phyloP scores from a whole-genome alignment of 2,797 vertebrate genomes.

The Sebastes aleutianus region DNA sequence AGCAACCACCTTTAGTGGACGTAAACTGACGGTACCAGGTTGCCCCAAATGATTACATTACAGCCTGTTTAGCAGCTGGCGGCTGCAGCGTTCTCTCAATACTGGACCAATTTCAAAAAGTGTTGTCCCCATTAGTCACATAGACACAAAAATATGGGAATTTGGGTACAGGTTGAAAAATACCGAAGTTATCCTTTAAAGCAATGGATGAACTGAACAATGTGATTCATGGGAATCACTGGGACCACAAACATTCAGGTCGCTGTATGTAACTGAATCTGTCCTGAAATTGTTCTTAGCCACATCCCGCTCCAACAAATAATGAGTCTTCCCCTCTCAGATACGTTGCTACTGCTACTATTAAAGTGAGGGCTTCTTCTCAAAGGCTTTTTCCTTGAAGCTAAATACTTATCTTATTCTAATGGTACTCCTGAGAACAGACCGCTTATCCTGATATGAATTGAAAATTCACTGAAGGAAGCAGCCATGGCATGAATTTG shows the following conservation, averaged over 20 bases:
- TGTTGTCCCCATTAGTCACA: no score
- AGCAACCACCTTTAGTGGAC: no score
- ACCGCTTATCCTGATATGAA: constrained; percentile 68
- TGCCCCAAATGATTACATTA: no score
- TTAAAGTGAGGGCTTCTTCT: constrained; percentile 58
- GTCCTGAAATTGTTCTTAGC: constrained; percentile 20
- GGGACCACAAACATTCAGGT: neutral
- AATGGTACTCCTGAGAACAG: constrained; percentile 73
- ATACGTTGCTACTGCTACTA: constrained; percentile 49
- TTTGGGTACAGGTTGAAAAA: no score
- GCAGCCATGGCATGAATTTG: constrained; percentile 56
- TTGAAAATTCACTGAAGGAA: constrained; percentile 65
- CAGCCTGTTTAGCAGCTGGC: no score
- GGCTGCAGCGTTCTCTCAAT: no score
- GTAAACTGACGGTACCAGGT: no score
- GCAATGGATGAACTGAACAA: neutral
- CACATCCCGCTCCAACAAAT: constrained; percentile 34
- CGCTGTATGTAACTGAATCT: neutral
- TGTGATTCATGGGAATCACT: neutral
- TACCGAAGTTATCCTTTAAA: no score
- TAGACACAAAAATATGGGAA: rapidly evolving
- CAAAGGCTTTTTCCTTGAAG: constrained; percentile 75
- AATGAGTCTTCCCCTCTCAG: constrained; percentile 42
- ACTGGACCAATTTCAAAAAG: no score
- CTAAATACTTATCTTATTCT: constrained; percentile 77